phyloP scores from a whole-genome alignment of 2,888 invertebrate genomes.

The Tubulanus polymorphus region DNA sequence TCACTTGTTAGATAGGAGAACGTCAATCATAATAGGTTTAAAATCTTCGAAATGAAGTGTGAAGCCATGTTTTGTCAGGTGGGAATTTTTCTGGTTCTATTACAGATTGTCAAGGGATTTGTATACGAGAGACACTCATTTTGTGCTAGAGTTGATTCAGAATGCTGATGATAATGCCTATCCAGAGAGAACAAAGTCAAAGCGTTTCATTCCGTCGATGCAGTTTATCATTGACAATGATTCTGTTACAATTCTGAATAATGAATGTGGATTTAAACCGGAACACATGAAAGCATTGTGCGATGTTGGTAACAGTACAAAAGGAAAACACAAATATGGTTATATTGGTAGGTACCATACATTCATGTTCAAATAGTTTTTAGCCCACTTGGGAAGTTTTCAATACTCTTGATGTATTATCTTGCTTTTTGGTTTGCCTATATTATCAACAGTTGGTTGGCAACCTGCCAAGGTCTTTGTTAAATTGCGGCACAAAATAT shows the following conservation, averaged over 20 bases:
- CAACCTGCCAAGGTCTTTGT: no score
- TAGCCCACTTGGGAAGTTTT: no score
- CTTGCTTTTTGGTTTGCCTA: no score
- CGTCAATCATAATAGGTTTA: no score
- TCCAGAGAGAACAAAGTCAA: constrained; percentile 10
- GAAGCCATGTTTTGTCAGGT: no score
- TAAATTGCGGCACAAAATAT: no score
- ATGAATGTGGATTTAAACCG: constrained; percentile 49
- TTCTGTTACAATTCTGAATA: constrained; percentile 43
- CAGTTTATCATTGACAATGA: constrained; percentile 35
- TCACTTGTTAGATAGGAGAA: no score
- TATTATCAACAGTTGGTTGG: no score
- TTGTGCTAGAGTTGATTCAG: constrained; percentile 52
- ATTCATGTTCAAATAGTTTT: no score
- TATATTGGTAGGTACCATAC: no score
- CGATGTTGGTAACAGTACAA: constrained; percentile 53
- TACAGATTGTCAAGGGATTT: constrained; percentile 37
- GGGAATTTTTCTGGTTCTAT: background rate
- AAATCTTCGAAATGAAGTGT: no score
- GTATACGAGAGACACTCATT: constrained; percentile 52
- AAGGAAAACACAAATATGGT: constrained; percentile 49
- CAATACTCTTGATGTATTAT: no score
- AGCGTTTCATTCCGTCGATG: constrained; percentile 26
- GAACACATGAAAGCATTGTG: constrained; percentile 49
- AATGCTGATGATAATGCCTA: constrained; percentile 54